phyloP scores from a whole-genome alignment of 1,140 invertebrate species.

The Leptoteleia sp. region DNA sequence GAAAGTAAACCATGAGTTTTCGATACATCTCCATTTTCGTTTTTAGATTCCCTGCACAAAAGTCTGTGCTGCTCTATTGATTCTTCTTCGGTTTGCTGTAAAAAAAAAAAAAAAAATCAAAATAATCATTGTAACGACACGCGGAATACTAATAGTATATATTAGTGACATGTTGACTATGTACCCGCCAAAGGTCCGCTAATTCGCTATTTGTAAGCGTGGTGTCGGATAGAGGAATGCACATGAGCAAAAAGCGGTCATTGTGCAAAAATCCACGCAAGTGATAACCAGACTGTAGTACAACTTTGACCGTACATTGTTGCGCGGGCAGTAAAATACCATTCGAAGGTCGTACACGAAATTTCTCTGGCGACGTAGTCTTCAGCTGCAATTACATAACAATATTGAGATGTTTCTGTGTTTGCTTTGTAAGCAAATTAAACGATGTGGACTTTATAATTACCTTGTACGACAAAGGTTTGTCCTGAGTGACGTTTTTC shows the following conservation, averaged over 20 bases:
- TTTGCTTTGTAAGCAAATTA: neutral
- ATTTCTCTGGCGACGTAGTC: constrained; percentile 91
- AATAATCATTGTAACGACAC: too few species aligned
- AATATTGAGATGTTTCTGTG: neutral
- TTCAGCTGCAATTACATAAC: constrained; percentile 84
- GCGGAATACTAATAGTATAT: too few species aligned
- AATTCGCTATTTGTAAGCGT: constrained; percentile 80
- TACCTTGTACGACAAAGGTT: constrained; percentile 89
- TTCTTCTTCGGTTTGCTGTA: constrained; percentile 72
- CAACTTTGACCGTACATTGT: constrained; percentile 80
- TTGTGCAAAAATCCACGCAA: constrained; percentile 81
- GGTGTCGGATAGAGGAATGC: constrained; percentile 82
- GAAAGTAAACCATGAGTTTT: constrained; percentile 60
- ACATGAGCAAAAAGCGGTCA: constrained; percentile 88
- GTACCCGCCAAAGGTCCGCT: constrained; percentile 85
- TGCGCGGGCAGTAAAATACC: constrained; percentile 85
- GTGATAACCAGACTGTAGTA: constrained; percentile 82
- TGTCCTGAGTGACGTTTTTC: constrained; percentile 84
- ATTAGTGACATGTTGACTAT: too few species aligned
- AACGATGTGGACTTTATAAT: constrained; percentile 19
- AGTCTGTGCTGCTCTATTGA: constrained; percentile 80
- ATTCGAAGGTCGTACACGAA: constrained; percentile 91
- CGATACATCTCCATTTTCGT: constrained; percentile 67
- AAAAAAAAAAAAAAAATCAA: too few species aligned
- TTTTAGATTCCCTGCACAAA: constrained; percentile 76